Conservation (phyloP, 2,113 vertebrate genomes). For the Phylloscopus trochiloides region DNA sequence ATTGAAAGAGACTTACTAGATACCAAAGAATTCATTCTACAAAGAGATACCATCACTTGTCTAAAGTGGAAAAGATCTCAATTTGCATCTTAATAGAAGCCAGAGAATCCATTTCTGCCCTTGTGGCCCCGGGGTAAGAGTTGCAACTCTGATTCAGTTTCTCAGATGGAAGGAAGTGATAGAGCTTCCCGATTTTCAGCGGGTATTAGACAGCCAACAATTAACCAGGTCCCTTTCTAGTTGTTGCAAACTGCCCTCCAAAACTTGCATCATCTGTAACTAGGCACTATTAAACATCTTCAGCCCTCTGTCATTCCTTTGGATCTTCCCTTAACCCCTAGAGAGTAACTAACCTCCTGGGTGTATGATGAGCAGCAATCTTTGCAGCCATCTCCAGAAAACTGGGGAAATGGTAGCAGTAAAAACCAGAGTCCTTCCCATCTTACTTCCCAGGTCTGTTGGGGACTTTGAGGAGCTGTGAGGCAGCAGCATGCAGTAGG, state of each 20-base stretch:
- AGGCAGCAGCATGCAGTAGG: background rate
- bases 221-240: background rate
- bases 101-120: constrained; percentile 46
- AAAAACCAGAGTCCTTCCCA: background rate
- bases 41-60: constrained; percentile 46
- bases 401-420: background rate
- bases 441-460: background rate
- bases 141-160: background rate
- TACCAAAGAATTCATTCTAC: constrained; percentile 12
- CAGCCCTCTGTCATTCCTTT: background rate
- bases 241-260: background rate
- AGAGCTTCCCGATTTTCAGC: background rate
- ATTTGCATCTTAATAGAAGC: constrained; percentile 64
- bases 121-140: background rate
- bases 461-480: background rate
- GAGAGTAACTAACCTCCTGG: background rate
- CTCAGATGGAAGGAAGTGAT: constrained; percentile 2
- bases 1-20: constrained; percentile 6
- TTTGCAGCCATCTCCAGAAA: background rate
- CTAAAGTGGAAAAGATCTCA: constrained; percentile 48
- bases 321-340: background rate
- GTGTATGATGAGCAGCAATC: background rate
- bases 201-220: background rate
- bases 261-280: background rate
- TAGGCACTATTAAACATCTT: background rate